Evolutionary conservation across 1,140 invertebrate genomes (phyloP), one percentile per base, ranked within the genome.

Genomic region (Artemia franciscana): DNA sequence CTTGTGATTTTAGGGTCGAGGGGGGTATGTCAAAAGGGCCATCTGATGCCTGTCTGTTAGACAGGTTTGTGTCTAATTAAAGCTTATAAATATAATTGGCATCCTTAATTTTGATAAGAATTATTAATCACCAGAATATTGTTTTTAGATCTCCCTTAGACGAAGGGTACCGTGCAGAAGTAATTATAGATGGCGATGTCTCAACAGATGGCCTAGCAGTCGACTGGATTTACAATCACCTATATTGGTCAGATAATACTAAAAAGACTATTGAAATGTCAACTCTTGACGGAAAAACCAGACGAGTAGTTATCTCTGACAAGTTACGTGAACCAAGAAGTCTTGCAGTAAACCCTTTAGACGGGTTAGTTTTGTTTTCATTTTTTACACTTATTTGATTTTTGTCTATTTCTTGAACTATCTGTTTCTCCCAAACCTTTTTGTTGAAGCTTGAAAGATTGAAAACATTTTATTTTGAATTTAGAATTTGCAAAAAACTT

Each of bases 231-330:
- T 91, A 96, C 73, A 85, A 86, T 72, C 86, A 95, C 67, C 80
- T 98, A 58, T 98, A 97, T 75, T 97, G 92, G 87, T 96, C 91
- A 0, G 90, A 95, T 71, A 87, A 89, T 3, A 85, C 84, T 26
- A 86, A 84, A 67, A 88, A 94, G 72, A 88, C 83, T 23, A 95
- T 96, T 67, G 84, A 89, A 71, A 76, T 96, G 28, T 83, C 87
- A 0, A 85, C 90, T 70, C 82, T 93, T 66, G 85, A 91, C 71
- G 88, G 88, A 5, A 86, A 84, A 68, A 88, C 90, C 84, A 79
- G 85, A 61, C 91, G 88, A 73, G 84, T 86, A 4, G 76, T 98
- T 3, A 84, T 97, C 59, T 79, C 77, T 65, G 84, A 86, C 70
- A 78, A 79, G 21, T 74, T 98, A 7, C 87, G 95, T 71, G 91